Evolutionary conservation across 30 jellyfish, hydroid and myxozoan species (phyloP).

Genomic region (Turritopsis rubra): DNA sequence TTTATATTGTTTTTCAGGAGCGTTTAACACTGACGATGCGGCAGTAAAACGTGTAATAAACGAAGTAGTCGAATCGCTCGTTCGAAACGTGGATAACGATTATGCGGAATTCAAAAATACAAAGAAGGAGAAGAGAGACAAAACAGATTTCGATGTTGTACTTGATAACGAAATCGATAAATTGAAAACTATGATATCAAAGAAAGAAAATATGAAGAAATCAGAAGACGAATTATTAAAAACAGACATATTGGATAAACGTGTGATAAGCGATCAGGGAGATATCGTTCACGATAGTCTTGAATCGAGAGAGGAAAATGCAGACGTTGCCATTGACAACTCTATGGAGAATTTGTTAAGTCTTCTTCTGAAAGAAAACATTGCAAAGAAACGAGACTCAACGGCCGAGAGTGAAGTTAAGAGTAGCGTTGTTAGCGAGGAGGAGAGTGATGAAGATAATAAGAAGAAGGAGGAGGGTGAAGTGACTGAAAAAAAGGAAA

Average conservation of each 20-base stretch:
- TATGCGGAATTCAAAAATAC: too few relatives aligned
- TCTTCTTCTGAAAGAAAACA: not conserved
- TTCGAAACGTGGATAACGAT: not conserved
- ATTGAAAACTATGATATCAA: not conserved
- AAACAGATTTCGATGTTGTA: not conserved
- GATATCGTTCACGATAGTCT: not conserved
- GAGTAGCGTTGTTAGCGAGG: too few relatives aligned
- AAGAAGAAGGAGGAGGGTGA: not conserved
- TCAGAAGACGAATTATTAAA: not conserved
- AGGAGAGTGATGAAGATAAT: not conserved
- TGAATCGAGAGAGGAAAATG: conserved; percentile 12
- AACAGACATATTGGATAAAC: not conserved
- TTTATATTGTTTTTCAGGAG: not conserved
- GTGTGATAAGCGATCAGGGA: not conserved
- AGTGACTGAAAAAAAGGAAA: not conserved
- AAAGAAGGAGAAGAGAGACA: not conserved
- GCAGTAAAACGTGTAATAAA: not conserved
- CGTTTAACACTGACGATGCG: not conserved
- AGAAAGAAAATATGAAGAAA: not conserved
- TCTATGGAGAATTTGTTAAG: not conserved
- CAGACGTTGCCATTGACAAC: conserved; percentile 15
- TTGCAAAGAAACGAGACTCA: not conserved
- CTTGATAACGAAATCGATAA: not conserved
- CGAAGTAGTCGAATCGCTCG: not conserved
- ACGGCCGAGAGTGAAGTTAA: not conserved